Evolutionary conservation across 1,140 invertebrate genomes (phyloP).

Genomic region (Rhopalosiphum maidis): DNA sequence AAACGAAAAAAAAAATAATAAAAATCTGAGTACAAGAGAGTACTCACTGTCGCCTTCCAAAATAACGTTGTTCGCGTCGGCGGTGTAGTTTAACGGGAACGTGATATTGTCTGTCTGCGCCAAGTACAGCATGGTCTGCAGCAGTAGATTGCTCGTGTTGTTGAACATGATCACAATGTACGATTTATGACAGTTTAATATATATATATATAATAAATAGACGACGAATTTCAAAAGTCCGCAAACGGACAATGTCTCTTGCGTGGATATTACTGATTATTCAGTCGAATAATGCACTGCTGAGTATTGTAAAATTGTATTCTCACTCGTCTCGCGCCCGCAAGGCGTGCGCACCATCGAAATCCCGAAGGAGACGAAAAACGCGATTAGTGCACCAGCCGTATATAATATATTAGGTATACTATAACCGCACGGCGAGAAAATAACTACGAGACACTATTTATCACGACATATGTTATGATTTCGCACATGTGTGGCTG

Average conservation of each 20-base stretch:
- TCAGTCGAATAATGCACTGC: not conserved
- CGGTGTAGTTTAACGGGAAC: conserved; percentile 52
- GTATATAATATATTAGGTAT: not conserved
- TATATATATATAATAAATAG: not conserved
- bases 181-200: not conserved
- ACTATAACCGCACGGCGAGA: not conserved
- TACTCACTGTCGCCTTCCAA: conserved; percentile 52
- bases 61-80: conserved; percentile 22
- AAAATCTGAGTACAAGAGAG: not conserved
- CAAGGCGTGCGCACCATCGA: not conserved
- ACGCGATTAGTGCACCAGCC: not conserved
- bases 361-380: not conserved
- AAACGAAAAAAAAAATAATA: not conserved
- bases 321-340: not conserved
- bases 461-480: not conserved
- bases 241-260: not conserved
- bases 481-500: not conserved
- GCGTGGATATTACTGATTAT: not conserved
- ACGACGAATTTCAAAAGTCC: too few relatives aligned
- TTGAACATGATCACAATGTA: conserved; percentile 43
- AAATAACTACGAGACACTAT: not conserved
- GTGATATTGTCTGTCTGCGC: conserved; percentile 54
- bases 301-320: not conserved
- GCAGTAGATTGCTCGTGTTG: conserved; percentile 41
- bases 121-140: conserved; percentile 57